These are phyloP conservation scores for Orcinus orca DNA, from an alignment of 2,113 vertebrate genomes.

Conservation along the genomic window DNA sequence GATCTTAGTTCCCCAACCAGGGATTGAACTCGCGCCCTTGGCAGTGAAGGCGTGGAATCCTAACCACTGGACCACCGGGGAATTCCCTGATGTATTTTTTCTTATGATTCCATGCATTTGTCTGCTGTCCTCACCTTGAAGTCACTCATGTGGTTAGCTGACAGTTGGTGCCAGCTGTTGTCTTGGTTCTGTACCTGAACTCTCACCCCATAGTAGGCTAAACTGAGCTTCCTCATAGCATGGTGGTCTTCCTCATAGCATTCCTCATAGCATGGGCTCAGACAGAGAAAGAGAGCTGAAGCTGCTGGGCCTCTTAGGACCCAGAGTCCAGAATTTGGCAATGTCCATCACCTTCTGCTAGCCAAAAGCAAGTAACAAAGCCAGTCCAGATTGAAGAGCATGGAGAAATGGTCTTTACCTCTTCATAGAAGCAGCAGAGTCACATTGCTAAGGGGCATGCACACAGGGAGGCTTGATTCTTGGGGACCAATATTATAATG, in stretches of 20 bases:
- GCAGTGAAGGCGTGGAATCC: neutral
- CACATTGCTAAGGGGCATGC: neutral
- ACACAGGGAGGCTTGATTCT: neutral
- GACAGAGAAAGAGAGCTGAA: neutral
- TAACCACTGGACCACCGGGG: neutral
- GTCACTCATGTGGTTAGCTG: neutral
- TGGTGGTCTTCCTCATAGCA: neutral
- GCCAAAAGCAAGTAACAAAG: neutral
- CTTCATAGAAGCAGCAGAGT: neutral
- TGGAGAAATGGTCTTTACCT: neutral
- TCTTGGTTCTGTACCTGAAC: neutral
- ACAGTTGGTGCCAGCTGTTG: neutral
- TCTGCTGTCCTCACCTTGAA: neutral
- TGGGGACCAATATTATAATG: neutral
- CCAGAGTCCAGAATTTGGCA: neutral
- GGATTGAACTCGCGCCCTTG: neutral
- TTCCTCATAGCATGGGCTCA: neutral
- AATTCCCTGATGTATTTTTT: neutral
- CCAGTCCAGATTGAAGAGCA: neutral
- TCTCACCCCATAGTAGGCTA: accelerated
- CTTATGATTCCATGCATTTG: neutral
- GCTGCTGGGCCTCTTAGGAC: neutral
- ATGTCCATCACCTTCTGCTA: neutral
- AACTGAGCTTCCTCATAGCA: neutral
- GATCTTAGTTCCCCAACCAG: neutral